Evolutionary conservation across 53 echinoderm and acorn worm genomes (phyloP), one percentile per base, ranked within the genome.

Genomic region (Holothuria scabra): DNA sequence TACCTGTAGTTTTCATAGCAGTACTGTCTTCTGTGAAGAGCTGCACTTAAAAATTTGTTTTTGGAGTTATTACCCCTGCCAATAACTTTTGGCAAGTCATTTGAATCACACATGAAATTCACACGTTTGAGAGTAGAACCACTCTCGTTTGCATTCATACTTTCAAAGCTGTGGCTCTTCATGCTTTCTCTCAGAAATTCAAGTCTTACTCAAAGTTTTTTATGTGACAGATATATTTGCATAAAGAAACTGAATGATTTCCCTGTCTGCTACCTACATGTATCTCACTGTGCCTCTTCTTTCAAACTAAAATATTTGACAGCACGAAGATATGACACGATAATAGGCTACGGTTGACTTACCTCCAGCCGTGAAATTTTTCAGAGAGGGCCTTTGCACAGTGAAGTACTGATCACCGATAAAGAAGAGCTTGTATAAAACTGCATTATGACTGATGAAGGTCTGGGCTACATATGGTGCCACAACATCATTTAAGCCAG

Each of bases 391-490:
- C 29, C 99, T 89, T 87, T 92, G 82, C 34, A 99, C 91, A 66
- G 92, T 68, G 63, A 90, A 90, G 84, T 93, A 95, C 72, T 99
- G 90, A 84, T 99, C 92, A 26, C 92, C 94, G 24, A 99, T 85
- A 28, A 99, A 82, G 67, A 95, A 99, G 9, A 95, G 81, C 80
- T 99, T 99, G 57, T 93, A 89, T 55, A 99, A 85, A 75, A 90
- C 79, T 55, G 99, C 99, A 75, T 99, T 99, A 81, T 99, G 99
- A 64, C 95, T 99, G 80, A 99, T 95, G 71, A 99, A 99, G 10
- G 93, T 95, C 79, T 95, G 95, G 22, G 99, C 99, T 62, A 99
- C 99, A 60, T 95, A 99, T 16, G 99, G 99, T 1, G 99, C 95
- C 13, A 85, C 89, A 25, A 99, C 89, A 71, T 99, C 99, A 19